Base-by-base conservation (phyloP, 1,140 invertebrate genomes). In the Brachionus koreanus region DNA sequence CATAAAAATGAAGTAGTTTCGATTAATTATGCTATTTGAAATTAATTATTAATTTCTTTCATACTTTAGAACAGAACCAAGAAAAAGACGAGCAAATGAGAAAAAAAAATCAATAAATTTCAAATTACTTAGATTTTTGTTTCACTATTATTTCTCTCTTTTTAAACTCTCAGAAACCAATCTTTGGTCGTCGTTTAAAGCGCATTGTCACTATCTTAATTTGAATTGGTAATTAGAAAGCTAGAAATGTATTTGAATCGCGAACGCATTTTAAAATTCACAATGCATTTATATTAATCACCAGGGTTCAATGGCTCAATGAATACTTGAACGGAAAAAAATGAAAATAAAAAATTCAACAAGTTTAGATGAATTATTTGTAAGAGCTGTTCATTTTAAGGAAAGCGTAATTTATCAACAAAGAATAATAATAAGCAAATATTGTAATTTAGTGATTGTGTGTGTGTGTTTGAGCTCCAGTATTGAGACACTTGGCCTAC, bases 11-110 rank as follows among this genome's bases (percentile, higher is more conserved):
- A 69, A 69, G 35, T 69, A 69, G 65, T 69, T 69, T 69, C 65
- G n/a, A 19, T 69, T 69, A 69, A 69, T 69, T 69, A 69, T 69
- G 65, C 65, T 69, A 39, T 37, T 69, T 69, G 65, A 69, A 69
- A 69, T 69, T 69, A 69, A 69, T 69, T n/a, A 69, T 69, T 39
- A 69, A 39, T 69, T 69, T 69, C 65, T 69, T 69, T 69, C 35
- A 69, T 69, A 69, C 65, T 69, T 69, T 69, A 69, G 33, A 69
- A 39, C 33, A 69, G 33, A 69, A 39, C 33, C 33, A 35, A 19
- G 37, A 69, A 69, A 69, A 69, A 69, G 65, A 69, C 65, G 65
- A 69, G 65, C 65, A 69, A 69, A 69, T 39, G 5, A 57, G 49
- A 13, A 19, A 57, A 69, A 69, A 69, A 69, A 69, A 69, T 69